Evolutionary conservation across 2,113 vertebrate species (phyloP).

Genomic region (Esox niger): DNA sequence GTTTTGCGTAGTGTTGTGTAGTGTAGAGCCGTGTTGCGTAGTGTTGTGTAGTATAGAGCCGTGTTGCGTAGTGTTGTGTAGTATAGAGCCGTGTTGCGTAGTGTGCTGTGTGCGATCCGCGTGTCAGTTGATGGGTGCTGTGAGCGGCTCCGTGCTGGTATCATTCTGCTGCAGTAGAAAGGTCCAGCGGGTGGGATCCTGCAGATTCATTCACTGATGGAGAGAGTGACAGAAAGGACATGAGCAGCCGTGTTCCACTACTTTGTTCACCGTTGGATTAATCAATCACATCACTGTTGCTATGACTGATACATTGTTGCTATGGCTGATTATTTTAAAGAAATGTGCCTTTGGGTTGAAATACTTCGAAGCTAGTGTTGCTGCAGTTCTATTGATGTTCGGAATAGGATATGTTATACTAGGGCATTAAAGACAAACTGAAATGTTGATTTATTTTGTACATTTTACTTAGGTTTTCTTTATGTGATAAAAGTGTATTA

Average conservation of each 20-base stretch:
- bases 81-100: conserved; percentile 8
- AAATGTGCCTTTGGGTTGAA: too few species aligned
- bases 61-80: conserved; percentile 10
- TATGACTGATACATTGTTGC: neutral
- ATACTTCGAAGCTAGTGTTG: too few species aligned
- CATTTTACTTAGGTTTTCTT: neutral
- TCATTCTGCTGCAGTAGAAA: neutral
- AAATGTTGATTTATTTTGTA: neutral
- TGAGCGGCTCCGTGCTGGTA: neutral
- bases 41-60: neutral
- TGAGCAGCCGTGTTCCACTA: neutral
- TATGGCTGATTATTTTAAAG: neutral
- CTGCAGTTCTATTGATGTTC: neutral
- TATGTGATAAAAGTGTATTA: neutral
- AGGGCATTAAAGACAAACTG: too few species aligned
- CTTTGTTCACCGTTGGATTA: conserved; percentile 6
- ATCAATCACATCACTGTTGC: neutral
- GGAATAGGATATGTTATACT: neutral
- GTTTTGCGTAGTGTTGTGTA: conserved; percentile 9
- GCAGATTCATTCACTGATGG: conserved; percentile 17
- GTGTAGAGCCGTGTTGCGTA: conserved; percentile 9
- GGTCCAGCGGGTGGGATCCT: conserved; percentile 1
- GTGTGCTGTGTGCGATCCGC: neutral
- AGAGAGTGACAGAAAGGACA: too few species aligned
- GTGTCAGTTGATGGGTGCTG: conserved; percentile 1